Conservation (phyloP, 2,888 invertebrate genomes). For the Sarcophaga caerulescens region DNA sequence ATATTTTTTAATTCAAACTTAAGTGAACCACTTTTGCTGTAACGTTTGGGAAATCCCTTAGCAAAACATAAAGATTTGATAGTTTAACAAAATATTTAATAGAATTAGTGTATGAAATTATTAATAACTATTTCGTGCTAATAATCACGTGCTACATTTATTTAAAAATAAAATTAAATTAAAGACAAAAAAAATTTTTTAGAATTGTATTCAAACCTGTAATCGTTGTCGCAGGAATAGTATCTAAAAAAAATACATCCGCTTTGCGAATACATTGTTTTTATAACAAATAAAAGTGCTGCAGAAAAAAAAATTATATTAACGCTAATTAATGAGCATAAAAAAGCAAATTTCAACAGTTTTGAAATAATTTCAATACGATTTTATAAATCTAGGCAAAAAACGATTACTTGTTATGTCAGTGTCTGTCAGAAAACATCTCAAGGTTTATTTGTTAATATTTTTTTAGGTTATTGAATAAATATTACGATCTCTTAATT, state of each 20-base stretch:
- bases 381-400: background rate
- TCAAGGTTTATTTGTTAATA: conserved; percentile 36
- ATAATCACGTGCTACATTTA: conserved; percentile 16
- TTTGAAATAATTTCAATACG: conserved; percentile 1
- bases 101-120: background rate
- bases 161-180: background rate
- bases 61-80: too few relatives aligned
- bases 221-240: background rate
- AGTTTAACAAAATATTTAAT: background rate
- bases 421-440: background rate
- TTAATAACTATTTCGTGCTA: background rate
- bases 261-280: conserved; percentile 14
- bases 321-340: conserved; percentile 14
- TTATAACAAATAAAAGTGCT: too few relatives aligned
- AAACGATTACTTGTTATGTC: conserved; percentile 7
- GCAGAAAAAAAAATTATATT: background rate
- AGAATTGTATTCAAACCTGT: too few relatives aligned
- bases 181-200: too few relatives aligned
- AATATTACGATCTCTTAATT: conserved; percentile 20
- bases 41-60: too few relatives aligned
- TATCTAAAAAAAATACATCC: conserved; percentile 3
- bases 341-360: background rate
- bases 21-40: too few relatives aligned
- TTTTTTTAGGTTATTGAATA: background rate
- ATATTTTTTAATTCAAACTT: too few relatives aligned